phyloP scores from a whole-genome alignment of 1,140 invertebrate genomes.

The Adelges cooleyi region DNA sequence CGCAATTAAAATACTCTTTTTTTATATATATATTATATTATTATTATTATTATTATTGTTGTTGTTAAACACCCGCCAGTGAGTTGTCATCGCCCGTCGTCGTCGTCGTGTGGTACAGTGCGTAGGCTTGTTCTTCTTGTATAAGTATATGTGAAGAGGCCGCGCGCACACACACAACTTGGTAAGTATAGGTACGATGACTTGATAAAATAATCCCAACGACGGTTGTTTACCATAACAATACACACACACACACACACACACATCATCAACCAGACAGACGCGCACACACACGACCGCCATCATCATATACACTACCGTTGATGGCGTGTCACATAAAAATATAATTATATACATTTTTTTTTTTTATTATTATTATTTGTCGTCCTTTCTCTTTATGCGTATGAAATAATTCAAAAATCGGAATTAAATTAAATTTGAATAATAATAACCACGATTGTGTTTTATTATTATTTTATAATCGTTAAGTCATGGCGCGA shows the following conservation, averaged over 20 bases:
- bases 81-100: background rate
- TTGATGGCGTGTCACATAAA: background rate
- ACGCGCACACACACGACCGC: constrained; percentile 9
- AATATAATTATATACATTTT: too few species aligned
- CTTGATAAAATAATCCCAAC: background rate
- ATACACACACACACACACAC: background rate
- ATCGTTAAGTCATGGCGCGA: background rate
- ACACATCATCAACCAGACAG: background rate
- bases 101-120: background rate
- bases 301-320: background rate
- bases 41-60: too few species aligned
- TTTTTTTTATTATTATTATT: too few species aligned
- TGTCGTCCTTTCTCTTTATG: constrained; percentile 6
- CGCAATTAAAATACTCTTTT: too few species aligned
- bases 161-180: background rate
- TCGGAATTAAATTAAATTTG: constrained; percentile 14
- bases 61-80: too few species aligned
- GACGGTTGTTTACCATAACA: constrained; percentile 18
- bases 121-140: constrained; percentile 3
- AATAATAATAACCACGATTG: constrained; percentile 27
- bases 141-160: background rate
- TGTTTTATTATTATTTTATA: constrained; percentile 21
- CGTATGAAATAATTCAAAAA: background rate
- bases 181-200: background rate
- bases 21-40: too few species aligned